phyloP scores from a whole-genome alignment of 1,140 invertebrate genomes.

The Cydia splendana region DNA sequence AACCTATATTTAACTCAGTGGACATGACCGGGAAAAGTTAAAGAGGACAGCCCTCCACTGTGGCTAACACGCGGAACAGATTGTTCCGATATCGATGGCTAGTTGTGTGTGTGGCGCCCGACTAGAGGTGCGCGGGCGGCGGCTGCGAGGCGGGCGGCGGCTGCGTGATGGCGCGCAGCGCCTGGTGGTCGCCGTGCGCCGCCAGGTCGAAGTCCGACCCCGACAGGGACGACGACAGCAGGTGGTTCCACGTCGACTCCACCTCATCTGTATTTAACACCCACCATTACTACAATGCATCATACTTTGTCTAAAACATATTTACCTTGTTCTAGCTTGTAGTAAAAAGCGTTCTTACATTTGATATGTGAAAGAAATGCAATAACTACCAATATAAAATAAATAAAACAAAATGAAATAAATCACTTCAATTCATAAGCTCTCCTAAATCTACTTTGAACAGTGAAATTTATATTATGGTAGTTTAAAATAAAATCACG shows the following conservation, averaged over 20 bases:
- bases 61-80: too few relatives aligned
- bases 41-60: too few relatives aligned
- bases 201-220: constrained; percentile 84
- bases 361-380: too few relatives aligned
- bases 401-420: background rate
- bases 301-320: too few relatives aligned
- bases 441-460: background rate
- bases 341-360: too few relatives aligned
- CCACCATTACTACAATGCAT: background rate
- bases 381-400: too few relatives aligned
- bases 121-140: constrained; percentile 53
- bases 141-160: constrained; percentile 39
- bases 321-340: too few relatives aligned
- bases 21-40: too few relatives aligned
- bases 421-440: background rate
- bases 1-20: too few relatives aligned
- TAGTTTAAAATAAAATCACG: too few relatives aligned
- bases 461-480: background rate
- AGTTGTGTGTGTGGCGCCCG: background rate
- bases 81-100: background rate
- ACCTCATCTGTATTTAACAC: constrained; percentile 10
- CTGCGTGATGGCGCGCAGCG: constrained; percentile 55
- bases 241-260: constrained; percentile 75
- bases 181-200: constrained; percentile 74
- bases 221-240: constrained; percentile 78